Conservation (phyloP, 2,888 invertebrate genomes). For the Encarsia formosa region DNA sequence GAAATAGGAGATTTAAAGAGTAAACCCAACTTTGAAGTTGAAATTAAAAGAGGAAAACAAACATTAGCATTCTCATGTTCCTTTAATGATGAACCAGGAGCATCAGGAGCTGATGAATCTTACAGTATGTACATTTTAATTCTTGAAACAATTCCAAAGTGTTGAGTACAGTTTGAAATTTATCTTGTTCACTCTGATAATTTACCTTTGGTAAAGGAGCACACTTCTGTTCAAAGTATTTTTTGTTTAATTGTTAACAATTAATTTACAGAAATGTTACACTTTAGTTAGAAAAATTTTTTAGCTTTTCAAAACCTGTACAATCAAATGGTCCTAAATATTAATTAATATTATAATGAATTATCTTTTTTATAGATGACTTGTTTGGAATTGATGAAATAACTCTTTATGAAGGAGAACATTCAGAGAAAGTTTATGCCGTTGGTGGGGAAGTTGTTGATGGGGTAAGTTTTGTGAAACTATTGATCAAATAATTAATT, state of each 20-base stretch:
- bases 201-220: constrained; percentile 40
- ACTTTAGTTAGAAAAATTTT: constrained; percentile 4
- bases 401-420: constrained; percentile 81
- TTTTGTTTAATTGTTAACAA: constrained; percentile 11
- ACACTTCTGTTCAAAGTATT: constrained; percentile 25
- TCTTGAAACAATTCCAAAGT: constrained; percentile 33
- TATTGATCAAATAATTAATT: constrained; percentile 5
- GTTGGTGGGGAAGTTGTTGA: constrained; percentile 94
- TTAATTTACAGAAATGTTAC: constrained; percentile 9
- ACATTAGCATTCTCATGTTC: constrained; percentile 84
- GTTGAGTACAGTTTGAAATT: constrained; percentile 40
- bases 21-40: constrained; percentile 87
- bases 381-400: constrained; percentile 92
- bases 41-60: constrained; percentile 71
- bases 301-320: constrained; percentile 49
- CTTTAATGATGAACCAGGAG: constrained; percentile 63
- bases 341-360: too few relatives aligned
- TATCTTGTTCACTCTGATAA: constrained; percentile 30
- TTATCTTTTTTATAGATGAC: constrained; percentile 69
- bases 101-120: constrained; percentile 63
- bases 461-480: constrained; percentile 66
- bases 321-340: too few relatives aligned
- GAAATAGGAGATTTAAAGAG: constrained; percentile 83
- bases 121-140: constrained; percentile 57
- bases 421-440: constrained; percentile 81